Evolutionary conservation across 2,888 invertebrate genomes (phyloP).

Genomic region (Andrena camellia): DNA sequence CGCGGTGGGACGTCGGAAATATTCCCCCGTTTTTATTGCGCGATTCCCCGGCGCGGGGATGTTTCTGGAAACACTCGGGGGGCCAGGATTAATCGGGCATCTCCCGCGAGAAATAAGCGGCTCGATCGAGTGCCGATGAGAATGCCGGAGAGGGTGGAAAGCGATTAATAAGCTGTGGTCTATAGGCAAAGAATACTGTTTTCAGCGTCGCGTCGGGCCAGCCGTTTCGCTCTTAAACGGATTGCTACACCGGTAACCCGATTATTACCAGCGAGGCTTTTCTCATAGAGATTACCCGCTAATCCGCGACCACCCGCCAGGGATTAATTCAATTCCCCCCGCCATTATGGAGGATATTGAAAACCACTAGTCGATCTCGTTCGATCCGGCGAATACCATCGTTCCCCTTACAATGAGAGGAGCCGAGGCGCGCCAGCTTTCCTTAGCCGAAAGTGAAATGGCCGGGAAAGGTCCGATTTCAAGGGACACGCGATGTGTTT

Average conservation of each 20-base stretch:
- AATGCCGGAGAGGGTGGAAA: not conserved
- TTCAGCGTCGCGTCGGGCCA: not conserved
- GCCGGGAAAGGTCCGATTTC: no score
- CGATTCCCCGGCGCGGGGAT: not conserved
- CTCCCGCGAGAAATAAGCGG: slow-evolving; percentile 10
- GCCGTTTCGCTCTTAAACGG: slow-evolving; percentile 37
- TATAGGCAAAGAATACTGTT: slow-evolving; percentile 30
- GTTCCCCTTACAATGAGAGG: not conserved
- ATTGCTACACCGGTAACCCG: slow-evolving; percentile 35
- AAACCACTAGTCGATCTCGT: not conserved
- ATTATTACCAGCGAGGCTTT: slow-evolving; percentile 33
- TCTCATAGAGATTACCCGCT: slow-evolving; percentile 14
- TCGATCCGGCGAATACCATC: no score
- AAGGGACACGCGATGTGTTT: no score
- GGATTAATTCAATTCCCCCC: slow-evolving; percentile 27
- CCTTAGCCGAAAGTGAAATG: no score
- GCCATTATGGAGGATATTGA: slow-evolving; percentile 13
- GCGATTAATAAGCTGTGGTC: slow-evolving; percentile 29
- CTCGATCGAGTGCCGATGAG: slow-evolving; percentile 1
- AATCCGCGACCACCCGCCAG: slow-evolving; percentile 11
- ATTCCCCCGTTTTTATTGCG: not conserved
- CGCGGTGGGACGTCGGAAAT: not conserved
- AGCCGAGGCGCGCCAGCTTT: no score
- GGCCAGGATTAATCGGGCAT: slow-evolving; percentile 1
- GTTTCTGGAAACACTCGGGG: not conserved